These are phyloP conservation scores for Oedothorax gibbosus DNA, from an alignment of 1,140 invertebrate species.

Conservation along the genomic window DNA sequence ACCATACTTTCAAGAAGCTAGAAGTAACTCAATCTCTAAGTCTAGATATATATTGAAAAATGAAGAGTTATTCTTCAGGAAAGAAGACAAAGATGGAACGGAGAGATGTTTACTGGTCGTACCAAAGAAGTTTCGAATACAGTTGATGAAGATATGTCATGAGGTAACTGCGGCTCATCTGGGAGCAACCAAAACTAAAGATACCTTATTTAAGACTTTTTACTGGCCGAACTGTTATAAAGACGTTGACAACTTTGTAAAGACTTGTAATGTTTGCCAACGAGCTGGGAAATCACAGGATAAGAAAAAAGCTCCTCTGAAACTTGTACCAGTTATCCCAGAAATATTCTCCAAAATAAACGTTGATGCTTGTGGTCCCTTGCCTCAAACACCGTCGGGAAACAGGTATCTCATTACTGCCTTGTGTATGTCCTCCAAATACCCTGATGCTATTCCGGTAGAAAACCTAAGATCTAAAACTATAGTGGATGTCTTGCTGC, in stretches of 20 bases:
- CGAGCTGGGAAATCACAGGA: not conserved
- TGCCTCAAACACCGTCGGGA: not conserved
- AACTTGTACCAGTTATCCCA: not conserved
- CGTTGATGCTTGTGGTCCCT: constrained; percentile 16
- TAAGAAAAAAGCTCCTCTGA: not conserved
- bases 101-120: not conserved
- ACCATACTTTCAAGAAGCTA: not conserved
- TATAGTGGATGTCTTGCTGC: not conserved
- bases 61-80: not conserved
- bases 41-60: not conserved
- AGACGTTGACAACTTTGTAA: constrained; percentile 10
- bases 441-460: not conserved
- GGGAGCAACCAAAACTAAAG: not conserved
- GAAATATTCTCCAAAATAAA: constrained; percentile 28
- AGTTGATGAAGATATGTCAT: not conserved
- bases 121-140: constrained; percentile 1
- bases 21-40: not conserved
- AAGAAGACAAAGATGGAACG: not conserved
- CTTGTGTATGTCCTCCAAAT: constrained; percentile 9
- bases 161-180: not conserved
- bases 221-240: constrained; percentile 6
- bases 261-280: not conserved
- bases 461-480: not conserved
- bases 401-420: constrained; percentile 6
- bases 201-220: not conserved